Percentiles rank a stretch among this genome's conserved stretches.
These are phyloP conservation scores for Discoglossus pictus DNA, from an alignment of 2,797 vertebrate genomes.

Conservation along the genomic window DNA sequence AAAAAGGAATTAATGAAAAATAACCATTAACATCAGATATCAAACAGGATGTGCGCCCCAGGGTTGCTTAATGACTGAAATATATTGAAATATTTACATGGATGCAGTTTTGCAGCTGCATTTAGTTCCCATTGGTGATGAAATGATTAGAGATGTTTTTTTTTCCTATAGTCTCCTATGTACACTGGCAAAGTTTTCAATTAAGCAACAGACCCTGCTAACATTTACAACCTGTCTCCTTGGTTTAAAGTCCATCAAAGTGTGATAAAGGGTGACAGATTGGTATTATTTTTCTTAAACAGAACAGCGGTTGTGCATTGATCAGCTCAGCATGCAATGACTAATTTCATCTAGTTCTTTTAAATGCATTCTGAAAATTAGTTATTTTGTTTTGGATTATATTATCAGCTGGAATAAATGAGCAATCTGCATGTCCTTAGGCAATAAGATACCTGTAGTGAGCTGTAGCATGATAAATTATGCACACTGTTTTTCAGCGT, in stretches of 20 bases:
- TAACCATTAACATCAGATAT: conserved; percentile 9
- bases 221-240: conserved; percentile 60
- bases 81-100: conserved; percentile 60
- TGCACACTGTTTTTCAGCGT: conserved; percentile 1
- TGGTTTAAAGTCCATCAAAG: conserved; percentile 58
- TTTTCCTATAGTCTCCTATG: conserved; percentile 46
- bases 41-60: conserved; percentile 9
- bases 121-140: conserved; percentile 61
- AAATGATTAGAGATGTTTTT: conserved; percentile 53
- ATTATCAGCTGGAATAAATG: conserved; percentile 45
- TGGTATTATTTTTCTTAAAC: conserved; percentile 51
- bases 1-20: conserved; percentile 6
- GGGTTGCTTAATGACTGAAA: conserved; percentile 54
- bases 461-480: conserved; percentile 42
- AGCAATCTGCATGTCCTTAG: conserved; percentile 40
- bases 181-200: conserved; percentile 50
- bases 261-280: conserved; percentile 62
- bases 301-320: conserved; percentile 35
- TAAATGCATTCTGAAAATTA: conserved; percentile 32
- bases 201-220: conserved; percentile 49
- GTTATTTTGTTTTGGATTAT: conserved; percentile 35
- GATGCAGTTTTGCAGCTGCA: conserved; percentile 59
- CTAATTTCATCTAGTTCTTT: conserved; percentile 38
- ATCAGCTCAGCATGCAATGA: conserved; percentile 49
- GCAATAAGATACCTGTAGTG: conserved; percentile 41